A percentile compares a stretch with the other conserved stretches of the same genome.
phyloP scores from a whole-genome alignment of 2,113 vertebrate genomes.

The Mormoops blainvillei region DNA sequence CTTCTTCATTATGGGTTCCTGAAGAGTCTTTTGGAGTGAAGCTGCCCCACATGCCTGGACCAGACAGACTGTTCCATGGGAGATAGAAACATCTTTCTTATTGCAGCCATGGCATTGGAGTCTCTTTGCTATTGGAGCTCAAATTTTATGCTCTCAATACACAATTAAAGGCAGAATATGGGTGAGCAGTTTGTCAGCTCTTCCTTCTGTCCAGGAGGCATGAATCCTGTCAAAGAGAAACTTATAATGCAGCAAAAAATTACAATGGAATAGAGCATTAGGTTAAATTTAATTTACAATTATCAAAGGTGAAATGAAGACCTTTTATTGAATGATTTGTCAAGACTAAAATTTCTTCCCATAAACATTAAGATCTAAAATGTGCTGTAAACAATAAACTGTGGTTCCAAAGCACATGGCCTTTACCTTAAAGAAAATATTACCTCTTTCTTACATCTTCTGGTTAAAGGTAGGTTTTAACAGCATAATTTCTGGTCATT shows the following conservation, averaged over 20 bases:
- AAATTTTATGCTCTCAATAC: background rate
- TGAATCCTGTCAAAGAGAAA: background rate
- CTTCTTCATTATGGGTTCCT: background rate
- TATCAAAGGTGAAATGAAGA: background rate
- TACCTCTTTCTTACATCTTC: background rate
- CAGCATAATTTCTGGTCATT: background rate
- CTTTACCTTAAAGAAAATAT: background rate
- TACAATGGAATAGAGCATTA: background rate
- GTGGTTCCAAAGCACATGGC: background rate
- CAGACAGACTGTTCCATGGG: background rate
- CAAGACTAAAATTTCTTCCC: background rate
- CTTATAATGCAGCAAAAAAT: background rate
- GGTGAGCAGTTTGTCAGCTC: background rate
- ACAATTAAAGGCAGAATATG: background rate
- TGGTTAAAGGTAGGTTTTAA: background rate
- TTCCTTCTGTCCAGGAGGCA: background rate
- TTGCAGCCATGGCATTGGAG: background rate
- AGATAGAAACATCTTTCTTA: background rate
- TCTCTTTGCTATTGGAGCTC: background rate
- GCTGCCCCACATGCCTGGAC: background rate
- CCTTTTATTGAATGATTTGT: background rate
- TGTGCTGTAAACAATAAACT: background rate
- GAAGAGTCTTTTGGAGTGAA: background rate
- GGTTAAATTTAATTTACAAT: background rate
- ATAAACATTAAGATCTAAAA: background rate